These are phyloP conservation scores for Cheumatopsyche charites DNA, from an alignment of 1,140 invertebrate species.

Conservation along the genomic window DNA sequence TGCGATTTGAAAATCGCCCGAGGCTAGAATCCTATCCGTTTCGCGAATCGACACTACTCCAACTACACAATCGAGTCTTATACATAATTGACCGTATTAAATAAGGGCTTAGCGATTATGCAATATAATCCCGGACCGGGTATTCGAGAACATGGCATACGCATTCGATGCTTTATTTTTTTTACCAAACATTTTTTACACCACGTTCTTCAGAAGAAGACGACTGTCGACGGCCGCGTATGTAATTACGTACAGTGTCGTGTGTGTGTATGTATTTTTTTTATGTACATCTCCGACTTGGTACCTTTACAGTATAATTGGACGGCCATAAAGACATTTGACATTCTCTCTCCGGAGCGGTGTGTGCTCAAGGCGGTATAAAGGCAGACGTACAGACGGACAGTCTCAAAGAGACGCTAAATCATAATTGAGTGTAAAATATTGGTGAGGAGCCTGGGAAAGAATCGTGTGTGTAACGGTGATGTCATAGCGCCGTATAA, in stretches of 20 bases:
- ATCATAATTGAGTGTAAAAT: slow-evolving; percentile 41
- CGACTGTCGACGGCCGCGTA: slow-evolving; percentile 32
- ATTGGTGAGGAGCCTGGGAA: slow-evolving; percentile 34
- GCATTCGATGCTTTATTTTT: background rate
- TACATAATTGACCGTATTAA: slow-evolving; percentile 16
- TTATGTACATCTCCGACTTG: too few relatives aligned
- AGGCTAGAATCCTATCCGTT: too few relatives aligned
- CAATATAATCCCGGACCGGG: background rate
- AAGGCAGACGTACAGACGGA: slow-evolving; percentile 4
- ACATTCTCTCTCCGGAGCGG: slow-evolving; percentile 38
- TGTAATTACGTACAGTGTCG: slow-evolving; percentile 41
- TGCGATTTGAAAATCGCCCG: too few relatives aligned
- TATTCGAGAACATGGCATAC: background rate
- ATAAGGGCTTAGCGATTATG: background rate
- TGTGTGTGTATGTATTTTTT: slow-evolving; percentile 27
- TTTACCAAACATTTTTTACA: background rate
- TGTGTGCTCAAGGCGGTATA: slow-evolving; percentile 33
- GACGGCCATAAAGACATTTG: slow-evolving; percentile 47
- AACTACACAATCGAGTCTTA: too few relatives aligned
- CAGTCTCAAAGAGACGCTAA: slow-evolving; percentile 31
- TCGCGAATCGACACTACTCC: too few relatives aligned
- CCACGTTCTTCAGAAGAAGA: background rate
- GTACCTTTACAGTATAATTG: slow-evolving; percentile 40
- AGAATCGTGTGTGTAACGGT: slow-evolving; percentile 31
- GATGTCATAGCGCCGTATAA: slow-evolving; percentile 30